A percentile compares a stretch with the other conserved stretches of the same genome.
These are phyloP conservation scores for Polyergus mexicanus DNA, from an alignment of 1,140 invertebrate genomes.

Conservation along the genomic window DNA sequence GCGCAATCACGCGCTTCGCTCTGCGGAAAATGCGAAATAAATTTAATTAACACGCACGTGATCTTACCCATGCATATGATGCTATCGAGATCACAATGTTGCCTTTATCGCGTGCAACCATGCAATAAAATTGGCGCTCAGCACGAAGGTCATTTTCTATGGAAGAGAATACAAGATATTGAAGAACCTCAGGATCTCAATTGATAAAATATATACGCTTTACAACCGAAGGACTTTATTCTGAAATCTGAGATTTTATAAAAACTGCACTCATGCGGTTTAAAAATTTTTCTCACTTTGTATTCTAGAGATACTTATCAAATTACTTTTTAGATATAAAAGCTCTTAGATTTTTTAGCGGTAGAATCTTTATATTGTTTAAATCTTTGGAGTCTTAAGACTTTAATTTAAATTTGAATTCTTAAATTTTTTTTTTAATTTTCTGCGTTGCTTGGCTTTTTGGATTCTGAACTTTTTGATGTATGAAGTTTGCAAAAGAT, in stretches of 20 bases:
- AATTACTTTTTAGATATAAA: not conserved
- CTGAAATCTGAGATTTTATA: not conserved
- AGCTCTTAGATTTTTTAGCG: not conserved
- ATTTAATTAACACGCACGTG: constrained; percentile 36
- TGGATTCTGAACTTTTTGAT: not conserved
- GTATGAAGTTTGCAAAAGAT: not conserved
- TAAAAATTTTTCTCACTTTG: not conserved
- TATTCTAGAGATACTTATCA: not conserved
- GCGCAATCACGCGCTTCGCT: constrained; percentile 18
- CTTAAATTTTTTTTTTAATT: not conserved
- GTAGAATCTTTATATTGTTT: not conserved
- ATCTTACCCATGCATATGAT: not conserved
- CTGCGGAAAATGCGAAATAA: constrained; percentile 29
- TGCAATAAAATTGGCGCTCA: constrained; percentile 11
- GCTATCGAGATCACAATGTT: constrained; percentile 22
- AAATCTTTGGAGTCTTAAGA: too few species aligned
- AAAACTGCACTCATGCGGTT: not conserved
- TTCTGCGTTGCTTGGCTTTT: not conserved
- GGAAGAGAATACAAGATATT: constrained; percentile 8
- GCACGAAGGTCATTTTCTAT: constrained; percentile 27
- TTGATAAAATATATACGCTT: constrained; percentile 18
- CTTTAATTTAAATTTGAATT: not conserved
- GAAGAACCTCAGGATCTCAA: not conserved
- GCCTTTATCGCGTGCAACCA: constrained; percentile 32
- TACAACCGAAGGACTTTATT: not conserved